phyloP scores from a whole-genome alignment of 2,113 vertebrate genomes.

The Spilogale gracilis region DNA sequence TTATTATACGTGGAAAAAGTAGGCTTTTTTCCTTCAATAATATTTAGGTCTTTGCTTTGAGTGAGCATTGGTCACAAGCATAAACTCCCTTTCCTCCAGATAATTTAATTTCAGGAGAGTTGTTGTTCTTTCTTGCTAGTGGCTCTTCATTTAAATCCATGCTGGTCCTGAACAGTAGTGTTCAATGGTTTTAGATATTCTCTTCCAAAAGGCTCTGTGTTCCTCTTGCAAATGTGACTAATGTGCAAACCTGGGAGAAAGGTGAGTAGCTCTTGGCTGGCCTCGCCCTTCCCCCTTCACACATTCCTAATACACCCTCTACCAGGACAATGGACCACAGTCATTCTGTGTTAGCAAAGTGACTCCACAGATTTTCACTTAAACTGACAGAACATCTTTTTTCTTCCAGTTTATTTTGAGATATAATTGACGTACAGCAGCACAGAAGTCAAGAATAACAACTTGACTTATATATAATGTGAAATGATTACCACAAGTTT shows the following conservation, averaged over 20 bases:
- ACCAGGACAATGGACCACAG: neutral
- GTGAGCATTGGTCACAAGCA: neutral
- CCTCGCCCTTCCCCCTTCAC: neutral
- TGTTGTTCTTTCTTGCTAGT: neutral
- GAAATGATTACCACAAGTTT: constrained; percentile 1
- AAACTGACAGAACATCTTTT: neutral
- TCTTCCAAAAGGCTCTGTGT: constrained; percentile 20
- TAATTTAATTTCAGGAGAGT: neutral
- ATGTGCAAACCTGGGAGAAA: neutral
- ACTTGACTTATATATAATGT: neutral
- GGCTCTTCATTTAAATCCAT: neutral
- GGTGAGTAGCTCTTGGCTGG: neutral
- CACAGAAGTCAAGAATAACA: neutral
- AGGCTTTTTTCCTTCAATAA: neutral
- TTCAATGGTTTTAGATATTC: neutral
- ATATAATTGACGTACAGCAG: neutral
- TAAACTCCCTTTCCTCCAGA: neutral
- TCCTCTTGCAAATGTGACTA: neutral
- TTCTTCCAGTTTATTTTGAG: neutral
- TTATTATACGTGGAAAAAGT: neutral
- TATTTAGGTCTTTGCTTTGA: neutral
- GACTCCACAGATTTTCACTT: neutral
- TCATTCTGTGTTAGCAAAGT: neutral
- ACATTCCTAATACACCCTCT: neutral
- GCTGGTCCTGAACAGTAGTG: neutral